Evolutionary conservation across 2,888 invertebrate species (phyloP).

Genomic region (Cinara cedri): DNA sequence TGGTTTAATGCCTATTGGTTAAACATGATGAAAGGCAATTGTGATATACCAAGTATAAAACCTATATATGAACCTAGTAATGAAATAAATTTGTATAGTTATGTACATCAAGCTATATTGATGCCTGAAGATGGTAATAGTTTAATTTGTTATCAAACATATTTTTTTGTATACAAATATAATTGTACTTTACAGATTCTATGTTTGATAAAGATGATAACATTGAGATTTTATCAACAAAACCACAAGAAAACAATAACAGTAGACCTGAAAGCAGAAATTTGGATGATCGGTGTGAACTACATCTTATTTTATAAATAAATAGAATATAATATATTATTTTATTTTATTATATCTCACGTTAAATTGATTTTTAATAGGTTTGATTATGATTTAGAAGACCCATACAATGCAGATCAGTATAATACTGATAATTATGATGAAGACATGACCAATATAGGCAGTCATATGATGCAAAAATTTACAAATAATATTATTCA

Average conservation of each 20-base stretch:
- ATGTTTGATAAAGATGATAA: slow-evolving; percentile 66
- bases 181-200: slow-evolving; percentile 63
- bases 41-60: slow-evolving; percentile 33
- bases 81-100: slow-evolving; percentile 61
- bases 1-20: slow-evolving; percentile 99
- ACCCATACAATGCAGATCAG: slow-evolving; percentile 27
- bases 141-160: slow-evolving; percentile 71
- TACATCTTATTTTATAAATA: too few relatives aligned
- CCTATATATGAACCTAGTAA: slow-evolving; percentile 35
- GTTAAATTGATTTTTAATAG: slow-evolving; percentile 5
- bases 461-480: slow-evolving; percentile 41
- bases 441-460: slow-evolving; percentile 29
- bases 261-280: slow-evolving; percentile 60
- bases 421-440: slow-evolving; percentile 22
- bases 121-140: slow-evolving; percentile 63
- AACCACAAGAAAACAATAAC: slow-evolving; percentile 59
- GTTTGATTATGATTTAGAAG: slow-evolving; percentile 40
- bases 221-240: slow-evolving; percentile 61
- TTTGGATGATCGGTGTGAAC: slow-evolving; percentile 36
- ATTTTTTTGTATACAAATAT: slow-evolving; percentile 69
- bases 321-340: too few relatives aligned
- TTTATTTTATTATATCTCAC: background rate
- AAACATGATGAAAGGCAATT: slow-evolving; percentile 85
- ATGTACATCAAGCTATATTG: slow-evolving; percentile 62
- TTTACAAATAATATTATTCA: slow-evolving; percentile 53